A percentile compares a stretch with the other conserved stretches of the same genome.
These are phyloP conservation scores for Yoshiicerus persimilis DNA, from an alignment of 1,140 invertebrate genomes.

Conservation along the genomic window DNA sequence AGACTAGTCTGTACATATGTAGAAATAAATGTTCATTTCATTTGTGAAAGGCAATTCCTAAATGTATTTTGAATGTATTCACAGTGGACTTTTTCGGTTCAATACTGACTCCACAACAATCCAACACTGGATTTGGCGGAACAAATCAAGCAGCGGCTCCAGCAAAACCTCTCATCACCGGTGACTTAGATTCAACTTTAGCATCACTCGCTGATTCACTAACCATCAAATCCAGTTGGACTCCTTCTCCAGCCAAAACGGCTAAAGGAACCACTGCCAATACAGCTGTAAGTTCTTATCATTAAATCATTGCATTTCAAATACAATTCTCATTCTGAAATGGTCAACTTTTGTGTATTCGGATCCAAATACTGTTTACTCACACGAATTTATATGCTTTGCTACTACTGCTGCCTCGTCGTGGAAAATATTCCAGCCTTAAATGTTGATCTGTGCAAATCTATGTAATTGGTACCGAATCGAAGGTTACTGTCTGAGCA, in stretches of 20 bases:
- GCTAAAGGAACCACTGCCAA: slow-evolving; percentile 43
- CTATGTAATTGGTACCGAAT: background rate
- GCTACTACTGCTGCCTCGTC: background rate
- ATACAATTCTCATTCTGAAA: background rate
- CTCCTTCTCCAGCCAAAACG: slow-evolving; percentile 44
- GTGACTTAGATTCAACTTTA: slow-evolving; percentile 47
- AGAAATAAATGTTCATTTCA: background rate
- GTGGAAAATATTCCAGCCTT: background rate
- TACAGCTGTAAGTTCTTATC: slow-evolving; percentile 34
- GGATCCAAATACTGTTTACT: background rate
- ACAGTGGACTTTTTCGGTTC: slow-evolving; percentile 50
- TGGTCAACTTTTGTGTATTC: background rate
- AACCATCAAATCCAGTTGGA: slow-evolving; percentile 47
- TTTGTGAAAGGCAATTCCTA: background rate
- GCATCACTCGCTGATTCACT: slow-evolving; percentile 47
- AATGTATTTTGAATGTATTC: slow-evolving; percentile 21
- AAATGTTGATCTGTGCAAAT: slow-evolving; percentile 2
- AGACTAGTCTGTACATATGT: background rate
- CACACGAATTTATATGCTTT: background rate
- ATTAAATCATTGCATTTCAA: background rate
- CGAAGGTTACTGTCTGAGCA: background rate
- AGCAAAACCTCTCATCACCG: slow-evolving; percentile 45
- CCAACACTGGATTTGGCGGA: slow-evolving; percentile 20
- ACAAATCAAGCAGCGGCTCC: slow-evolving; percentile 2
- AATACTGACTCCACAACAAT: slow-evolving; percentile 46